Conservation (phyloP, 2,113 vertebrate species). For the Clarias batrachus region DNA sequence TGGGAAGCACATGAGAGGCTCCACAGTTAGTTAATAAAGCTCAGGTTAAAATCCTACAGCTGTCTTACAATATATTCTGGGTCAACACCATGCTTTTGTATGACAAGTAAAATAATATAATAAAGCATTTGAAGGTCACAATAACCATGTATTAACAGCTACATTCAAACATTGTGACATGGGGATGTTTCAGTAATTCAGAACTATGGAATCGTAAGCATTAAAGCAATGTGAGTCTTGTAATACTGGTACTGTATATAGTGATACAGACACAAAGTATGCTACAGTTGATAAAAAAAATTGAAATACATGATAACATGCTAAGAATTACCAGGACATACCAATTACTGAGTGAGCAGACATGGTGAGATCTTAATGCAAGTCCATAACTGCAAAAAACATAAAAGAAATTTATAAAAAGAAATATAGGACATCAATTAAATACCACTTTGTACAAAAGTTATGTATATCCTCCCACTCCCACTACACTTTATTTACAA, state of each 20-base stretch:
- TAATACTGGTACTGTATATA: not conserved
- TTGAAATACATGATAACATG: not conserved
- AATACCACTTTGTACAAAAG: not conserved
- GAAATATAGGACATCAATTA: conserved; percentile 15
- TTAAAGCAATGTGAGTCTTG: not conserved
- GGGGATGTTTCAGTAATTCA: not conserved
- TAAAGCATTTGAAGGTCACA: not conserved
- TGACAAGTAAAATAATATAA: not conserved
- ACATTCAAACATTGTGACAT: not conserved
- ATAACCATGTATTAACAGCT: not conserved
- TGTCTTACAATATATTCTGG: not conserved
- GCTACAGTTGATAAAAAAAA: not conserved
- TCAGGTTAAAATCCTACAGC: not conserved
- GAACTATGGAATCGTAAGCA: not conserved
- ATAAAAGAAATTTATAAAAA: not conserved
- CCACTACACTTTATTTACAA: not conserved
- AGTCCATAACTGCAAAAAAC: conserved; percentile 69
- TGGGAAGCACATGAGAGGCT: not conserved
- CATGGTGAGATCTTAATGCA: conserved; percentile 64
- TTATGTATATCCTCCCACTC: not conserved
- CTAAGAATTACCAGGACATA: conserved; percentile 54
- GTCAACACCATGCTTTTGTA: not conserved
- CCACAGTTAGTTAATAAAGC: not conserved
- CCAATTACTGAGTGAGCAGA: conserved; percentile 75
- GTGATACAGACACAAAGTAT: not conserved